Base-by-base conservation (phyloP, 2,113 vertebrate species). In the Fukomys damarensis region DNA sequence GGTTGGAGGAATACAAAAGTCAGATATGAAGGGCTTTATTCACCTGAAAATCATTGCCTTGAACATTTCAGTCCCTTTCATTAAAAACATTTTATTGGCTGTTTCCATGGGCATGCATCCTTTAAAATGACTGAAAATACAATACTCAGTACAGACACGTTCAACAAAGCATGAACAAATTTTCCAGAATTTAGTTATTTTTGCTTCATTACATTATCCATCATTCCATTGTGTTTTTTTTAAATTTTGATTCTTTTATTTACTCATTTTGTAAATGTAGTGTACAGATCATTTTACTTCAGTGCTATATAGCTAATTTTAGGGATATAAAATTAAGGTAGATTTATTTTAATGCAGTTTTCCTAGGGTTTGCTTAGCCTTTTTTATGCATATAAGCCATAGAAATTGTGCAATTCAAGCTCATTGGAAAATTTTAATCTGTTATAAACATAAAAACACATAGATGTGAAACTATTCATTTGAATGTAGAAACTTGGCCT, bases 71-170 rank as follows among this genome's bases (percentile, higher is more conserved):
- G 86, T 96, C 72, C 54, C 28, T 97, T 97, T 94, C 95, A 93
- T 97, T 85, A 93, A 92, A 56, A 65, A 58, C 8, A 85, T 74
- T 81, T 63, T 89, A 61, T 90, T 92, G 96, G 86, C 5, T 86
- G 28, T 95, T 96, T 97, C 28, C 56, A 89, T 96, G 70, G 63
- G 77, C 32, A 4, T 68, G 32, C 88, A 63, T 96, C 17, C 86
- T 98, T 94, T 97, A 91, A 89, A 96, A 93, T 91, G 8, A 91
- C 70, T 91, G n/a, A 91, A 85, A 97, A 89, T 56, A 93, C 66
- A 95, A 76, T 93, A 93, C 65, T 86, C 63, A 72, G 89, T 56
- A 93, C 28, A 95, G 93, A 96, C 38, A 59, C 49, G 88, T 59
- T 97, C 89, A 96, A 83, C 10, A 95, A 96, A 95, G 56, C n/a